phyloP scores from a whole-genome alignment of 2,797 vertebrate species.

The Catostomus latipinnis region DNA sequence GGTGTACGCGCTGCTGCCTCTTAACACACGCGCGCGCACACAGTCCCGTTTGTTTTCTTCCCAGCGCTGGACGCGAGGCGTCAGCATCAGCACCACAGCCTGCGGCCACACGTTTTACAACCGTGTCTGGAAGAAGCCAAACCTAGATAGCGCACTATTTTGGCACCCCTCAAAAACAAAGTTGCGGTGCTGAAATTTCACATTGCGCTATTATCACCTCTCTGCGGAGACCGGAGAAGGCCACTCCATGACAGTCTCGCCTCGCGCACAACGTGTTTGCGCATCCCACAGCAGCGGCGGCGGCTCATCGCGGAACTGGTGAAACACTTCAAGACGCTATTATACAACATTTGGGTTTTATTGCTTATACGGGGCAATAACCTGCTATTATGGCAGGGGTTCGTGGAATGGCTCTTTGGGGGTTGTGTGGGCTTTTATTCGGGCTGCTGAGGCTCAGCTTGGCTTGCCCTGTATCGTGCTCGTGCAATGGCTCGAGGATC shows the following conservation, averaged over 20 bases:
- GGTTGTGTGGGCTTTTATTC: slow-evolving; percentile 84
- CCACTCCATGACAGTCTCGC: slow-evolving; percentile 79
- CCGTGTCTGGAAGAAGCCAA: slow-evolving; percentile 22
- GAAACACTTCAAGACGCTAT: slow-evolving; percentile 54
- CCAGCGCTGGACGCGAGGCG: slow-evolving; percentile 56
- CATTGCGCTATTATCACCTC: slow-evolving; percentile 72
- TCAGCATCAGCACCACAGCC: slow-evolving; percentile 48
- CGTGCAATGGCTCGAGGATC: slow-evolving; percentile 88
- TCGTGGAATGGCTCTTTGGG: slow-evolving; percentile 82
- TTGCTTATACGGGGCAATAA: slow-evolving; percentile 65
- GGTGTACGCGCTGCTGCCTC: slow-evolving; percentile 71
- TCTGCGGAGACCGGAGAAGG: slow-evolving; percentile 77
- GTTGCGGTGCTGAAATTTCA: slow-evolving; percentile 68
- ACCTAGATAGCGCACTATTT: slow-evolving; percentile 11
- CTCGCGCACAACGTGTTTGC: slow-evolving; percentile 75
- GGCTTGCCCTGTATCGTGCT: slow-evolving; percentile 89
- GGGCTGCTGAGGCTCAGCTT: slow-evolving; percentile 82
- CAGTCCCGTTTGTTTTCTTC: slow-evolving; percentile 61
- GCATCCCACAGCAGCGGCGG: slow-evolving; percentile 68
- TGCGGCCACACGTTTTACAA: slow-evolving; percentile 46
- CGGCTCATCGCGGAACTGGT: slow-evolving; percentile 51
- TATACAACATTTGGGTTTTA: slow-evolving; percentile 51
- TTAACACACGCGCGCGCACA: slow-evolving; percentile 65
- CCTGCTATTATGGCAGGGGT: slow-evolving; percentile 82
- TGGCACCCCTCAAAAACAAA: not conserved